Conservation (phyloP, 2,888 invertebrate genomes). For the Nezara viridula region DNA sequence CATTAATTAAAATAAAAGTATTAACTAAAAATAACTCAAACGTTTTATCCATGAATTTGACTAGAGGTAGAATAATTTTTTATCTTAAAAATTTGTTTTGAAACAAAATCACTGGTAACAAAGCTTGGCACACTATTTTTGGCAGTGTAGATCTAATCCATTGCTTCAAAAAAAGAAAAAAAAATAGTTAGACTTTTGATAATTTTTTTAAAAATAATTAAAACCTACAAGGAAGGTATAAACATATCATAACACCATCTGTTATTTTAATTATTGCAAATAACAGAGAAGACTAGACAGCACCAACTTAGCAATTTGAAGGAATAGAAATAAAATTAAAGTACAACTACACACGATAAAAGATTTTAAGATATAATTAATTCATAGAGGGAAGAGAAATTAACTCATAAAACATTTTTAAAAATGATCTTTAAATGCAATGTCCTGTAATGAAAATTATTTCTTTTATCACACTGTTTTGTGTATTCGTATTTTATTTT, state of each 20-base stretch:
- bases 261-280: not conserved
- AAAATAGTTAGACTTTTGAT: slow-evolving; percentile 3
- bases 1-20: slow-evolving; percentile 12
- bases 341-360: not conserved
- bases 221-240: not conserved
- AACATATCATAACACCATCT: not conserved
- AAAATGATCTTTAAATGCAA: slow-evolving; percentile 2
- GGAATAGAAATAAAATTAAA: not conserved
- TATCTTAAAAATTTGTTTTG: not conserved
- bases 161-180: slow-evolving; percentile 16
- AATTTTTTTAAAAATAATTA: not conserved
- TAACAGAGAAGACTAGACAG: slow-evolving; percentile 31
- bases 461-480: not conserved
- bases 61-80: slow-evolving; percentile 43
- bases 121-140: slow-evolving; percentile 54
- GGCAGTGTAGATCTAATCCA: slow-evolving; percentile 50
- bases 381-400: not conserved
- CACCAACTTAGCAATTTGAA: not conserved
- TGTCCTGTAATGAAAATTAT: not conserved
- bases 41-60: slow-evolving; percentile 21
- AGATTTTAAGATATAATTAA: not conserved
- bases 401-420: not conserved
- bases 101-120: slow-evolving; percentile 42
- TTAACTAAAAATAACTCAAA: slow-evolving; percentile 39
- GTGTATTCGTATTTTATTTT: not conserved